Evolutionary conservation across 1,140 invertebrate genomes (phyloP).

Genomic region (Megalopta genalis): DNA sequence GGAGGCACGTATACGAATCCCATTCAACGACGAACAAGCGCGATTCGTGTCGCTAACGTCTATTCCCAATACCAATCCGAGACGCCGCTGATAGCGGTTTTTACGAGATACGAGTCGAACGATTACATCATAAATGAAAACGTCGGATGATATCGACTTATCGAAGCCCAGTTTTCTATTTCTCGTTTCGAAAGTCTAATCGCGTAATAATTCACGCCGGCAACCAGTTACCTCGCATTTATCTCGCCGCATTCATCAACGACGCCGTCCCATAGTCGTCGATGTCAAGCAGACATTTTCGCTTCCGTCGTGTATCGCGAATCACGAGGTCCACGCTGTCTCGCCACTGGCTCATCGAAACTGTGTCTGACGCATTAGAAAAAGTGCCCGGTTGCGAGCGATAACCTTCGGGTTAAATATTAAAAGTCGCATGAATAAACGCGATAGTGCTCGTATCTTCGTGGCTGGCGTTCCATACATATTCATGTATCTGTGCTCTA

Average conservation of each 20-base stretch:
- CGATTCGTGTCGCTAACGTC: too few relatives aligned
- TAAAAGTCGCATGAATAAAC: slow-evolving; percentile 77
- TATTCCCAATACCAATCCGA: too few relatives aligned
- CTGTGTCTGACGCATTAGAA: slow-evolving; percentile 52
- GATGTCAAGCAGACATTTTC: neutral
- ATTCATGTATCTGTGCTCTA: slow-evolving; percentile 70
- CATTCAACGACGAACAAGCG: too few relatives aligned
- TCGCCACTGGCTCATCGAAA: neutral
- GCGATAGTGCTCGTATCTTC: slow-evolving; percentile 70
- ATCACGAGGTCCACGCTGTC: neutral
- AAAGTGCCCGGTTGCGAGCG: slow-evolving; percentile 64
- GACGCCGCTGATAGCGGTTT: too few relatives aligned
- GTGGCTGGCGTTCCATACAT: slow-evolving; percentile 68
- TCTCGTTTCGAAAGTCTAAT: neutral
- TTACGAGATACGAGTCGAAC: neutral
- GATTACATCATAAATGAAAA: neutral
- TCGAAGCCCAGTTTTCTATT: neutral
- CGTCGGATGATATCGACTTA: neutral
- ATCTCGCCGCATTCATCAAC: slow-evolving; percentile 7
- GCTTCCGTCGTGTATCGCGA: neutral
- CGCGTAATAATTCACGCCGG: neutral
- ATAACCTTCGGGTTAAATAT: slow-evolving; percentile 77
- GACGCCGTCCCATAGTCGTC: neutral
- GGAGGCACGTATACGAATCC: too few relatives aligned
- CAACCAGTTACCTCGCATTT: neutral